Evolutionary conservation across 1,140 invertebrate species (phyloP), one percentile per base, ranked within the genome.

Genomic region (Dendrolimus kikuchii): DNA sequence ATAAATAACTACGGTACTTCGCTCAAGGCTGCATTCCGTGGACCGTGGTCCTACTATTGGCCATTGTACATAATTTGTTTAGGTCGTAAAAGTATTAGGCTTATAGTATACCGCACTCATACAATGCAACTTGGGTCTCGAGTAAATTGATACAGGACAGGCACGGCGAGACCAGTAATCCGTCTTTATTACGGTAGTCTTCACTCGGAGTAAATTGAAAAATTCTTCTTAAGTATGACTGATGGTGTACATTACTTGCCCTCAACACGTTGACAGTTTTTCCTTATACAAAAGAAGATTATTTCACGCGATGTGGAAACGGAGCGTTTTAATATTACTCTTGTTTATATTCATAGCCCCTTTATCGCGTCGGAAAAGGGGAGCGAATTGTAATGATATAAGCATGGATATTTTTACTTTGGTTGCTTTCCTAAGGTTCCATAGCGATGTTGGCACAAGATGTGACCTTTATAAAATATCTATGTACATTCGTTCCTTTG

Each of bases 221-320:
- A 85, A 83, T 71, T 77, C 74, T 59, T 69, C 66, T 75, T 85
- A 85, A 85, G 81, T 80, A 85, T 82, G 79, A 85, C 74, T 75
- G 81, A 85, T 85, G 77, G 65, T 75, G 66, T 65, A 74, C 73
- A 85, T 85, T 80, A 85, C 74, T 83, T 71, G 76, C 42, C 66
- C 69, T 55, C 71, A 65, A 68, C 65, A 74, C 68, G 74, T 60
- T 72, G 81, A 84, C 81, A 81, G 70, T 72, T 75, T 66, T 64
- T 52, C 66, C 71, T 68, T 66, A 72, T 78, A 80, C 70, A 75
- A 83, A 80, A 81, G 74, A 74, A 74, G 78, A 81, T 83, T 83
- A 81, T 80, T 76, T 71, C 67, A 62, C 67, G 68, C 71, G 66
- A 63, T 66, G 66, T 55, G 65, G 65, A 78, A 74, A 71, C 67